phyloP scores from a whole-genome alignment of 2,888 invertebrate species.

The Liopterus haemorrhoidalis region DNA sequence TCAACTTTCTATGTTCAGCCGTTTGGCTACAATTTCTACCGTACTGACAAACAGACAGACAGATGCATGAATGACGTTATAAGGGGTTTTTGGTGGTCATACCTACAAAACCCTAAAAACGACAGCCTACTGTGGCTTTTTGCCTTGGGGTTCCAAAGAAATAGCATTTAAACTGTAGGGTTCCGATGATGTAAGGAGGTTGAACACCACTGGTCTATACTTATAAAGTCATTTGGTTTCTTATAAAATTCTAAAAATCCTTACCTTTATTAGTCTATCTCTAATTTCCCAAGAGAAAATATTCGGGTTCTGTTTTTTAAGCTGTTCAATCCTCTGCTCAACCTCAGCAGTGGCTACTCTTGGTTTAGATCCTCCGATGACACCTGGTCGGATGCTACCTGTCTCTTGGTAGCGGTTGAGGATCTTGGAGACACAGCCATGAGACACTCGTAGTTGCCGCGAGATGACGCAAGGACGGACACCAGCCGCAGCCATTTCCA shows the following conservation, averaged over 20 bases:
- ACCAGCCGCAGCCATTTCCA: slow-evolving; percentile 93
- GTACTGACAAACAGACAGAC: too few relatives aligned
- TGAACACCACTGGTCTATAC: too few relatives aligned
- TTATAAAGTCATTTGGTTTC: too few relatives aligned
- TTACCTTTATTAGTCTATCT: slow-evolving; percentile 83
- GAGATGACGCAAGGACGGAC: slow-evolving; percentile 95
- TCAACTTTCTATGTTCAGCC: too few relatives aligned
- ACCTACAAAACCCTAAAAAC: too few relatives aligned
- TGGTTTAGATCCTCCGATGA: slow-evolving; percentile 90
- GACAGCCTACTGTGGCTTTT: too few relatives aligned
- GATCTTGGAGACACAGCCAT: slow-evolving; percentile 97
- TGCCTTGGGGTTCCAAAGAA: too few relatives aligned
- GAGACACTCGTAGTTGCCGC: slow-evolving; percentile 90
- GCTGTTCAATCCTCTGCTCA: slow-evolving; percentile 83
- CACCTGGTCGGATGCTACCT: slow-evolving; percentile 90
- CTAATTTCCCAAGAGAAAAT: slow-evolving; percentile 95
- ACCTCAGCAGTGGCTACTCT: slow-evolving; percentile 91
- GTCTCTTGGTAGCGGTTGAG: slow-evolving; percentile 93
- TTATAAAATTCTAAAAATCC: neutral
- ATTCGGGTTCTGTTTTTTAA: slow-evolving; percentile 87
- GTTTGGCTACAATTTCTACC: too few relatives aligned
- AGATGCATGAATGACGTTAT: too few relatives aligned
- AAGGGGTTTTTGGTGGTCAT: too few relatives aligned
- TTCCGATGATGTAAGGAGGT: too few relatives aligned
- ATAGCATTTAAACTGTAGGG: too few relatives aligned